phyloP scores from a whole-genome alignment of 2,888 invertebrate species.

The Plagodis dolabraria region DNA sequence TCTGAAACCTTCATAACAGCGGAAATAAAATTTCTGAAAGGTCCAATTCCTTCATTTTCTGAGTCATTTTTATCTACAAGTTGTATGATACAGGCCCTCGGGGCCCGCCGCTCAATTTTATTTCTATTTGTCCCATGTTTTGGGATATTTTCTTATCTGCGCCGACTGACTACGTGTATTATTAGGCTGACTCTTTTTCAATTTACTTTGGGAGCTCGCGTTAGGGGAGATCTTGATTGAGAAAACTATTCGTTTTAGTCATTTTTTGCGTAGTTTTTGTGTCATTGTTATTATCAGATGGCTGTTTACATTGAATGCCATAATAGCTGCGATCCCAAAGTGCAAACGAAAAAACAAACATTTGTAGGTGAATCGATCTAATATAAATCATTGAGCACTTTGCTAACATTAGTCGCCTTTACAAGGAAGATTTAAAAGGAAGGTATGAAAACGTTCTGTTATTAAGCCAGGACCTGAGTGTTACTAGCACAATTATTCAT shows the following conservation, averaged over 20 bases:
- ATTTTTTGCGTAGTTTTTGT: neutral
- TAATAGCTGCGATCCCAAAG: too few relatives aligned
- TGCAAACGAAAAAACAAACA: too few relatives aligned
- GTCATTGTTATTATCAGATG: too few relatives aligned
- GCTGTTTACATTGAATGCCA: too few relatives aligned
- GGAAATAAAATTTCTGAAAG: constrained; percentile 24
- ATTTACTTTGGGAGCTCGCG: constrained; percentile 36
- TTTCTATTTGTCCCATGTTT: constrained; percentile 40
- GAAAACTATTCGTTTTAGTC: constrained; percentile 6
- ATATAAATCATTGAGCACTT: too few relatives aligned
- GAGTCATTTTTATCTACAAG: constrained; percentile 41
- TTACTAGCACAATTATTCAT: too few relatives aligned
- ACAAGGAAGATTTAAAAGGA: too few relatives aligned
- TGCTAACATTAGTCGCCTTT: too few relatives aligned
- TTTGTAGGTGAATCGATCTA: too few relatives aligned
- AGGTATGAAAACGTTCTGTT: too few relatives aligned
- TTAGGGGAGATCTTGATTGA: constrained; percentile 27
- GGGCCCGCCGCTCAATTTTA: constrained; percentile 50
- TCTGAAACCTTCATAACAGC: constrained; percentile 10
- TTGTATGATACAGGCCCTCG: constrained; percentile 41
- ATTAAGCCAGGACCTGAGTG: too few relatives aligned
- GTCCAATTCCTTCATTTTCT: constrained; percentile 28
- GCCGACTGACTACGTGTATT: constrained; percentile 35
- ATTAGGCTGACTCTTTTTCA: constrained; percentile 46
- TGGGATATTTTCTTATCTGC: constrained; percentile 44